These are phyloP conservation scores for Ammodytes dubius DNA, from an alignment of 2,113 vertebrate genomes.

Conservation along the genomic window DNA sequence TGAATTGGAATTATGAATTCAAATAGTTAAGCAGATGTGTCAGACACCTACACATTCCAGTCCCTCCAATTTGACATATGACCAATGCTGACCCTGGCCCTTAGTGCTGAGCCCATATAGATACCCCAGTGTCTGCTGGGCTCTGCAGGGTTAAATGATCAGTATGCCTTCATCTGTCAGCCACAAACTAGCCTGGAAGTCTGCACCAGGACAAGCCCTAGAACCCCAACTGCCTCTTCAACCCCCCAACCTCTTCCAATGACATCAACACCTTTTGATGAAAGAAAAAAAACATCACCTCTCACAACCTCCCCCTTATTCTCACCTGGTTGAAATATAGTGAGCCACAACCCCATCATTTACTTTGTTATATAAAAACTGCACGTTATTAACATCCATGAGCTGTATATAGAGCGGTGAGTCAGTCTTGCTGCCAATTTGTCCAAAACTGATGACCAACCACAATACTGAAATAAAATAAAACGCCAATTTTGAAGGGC, in stretches of 20 bases:
- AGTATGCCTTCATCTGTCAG: constrained; percentile 46
- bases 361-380: not conserved
- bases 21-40: constrained; percentile 29
- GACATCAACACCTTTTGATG: not conserved
- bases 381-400: not conserved
- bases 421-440: not conserved
- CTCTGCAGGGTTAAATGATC: constrained; percentile 46
- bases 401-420: not conserved
- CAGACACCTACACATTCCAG: not conserved
- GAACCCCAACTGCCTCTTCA: not conserved
- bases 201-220: not conserved
- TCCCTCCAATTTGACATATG: not conserved
- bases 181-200: constrained; percentile 22
- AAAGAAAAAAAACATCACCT: constrained; percentile 1
- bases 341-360: constrained; percentile 14
- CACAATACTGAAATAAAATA: not conserved
- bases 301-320: not conserved
- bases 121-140: constrained; percentile 25
- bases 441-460: not conserved
- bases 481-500: not conserved
- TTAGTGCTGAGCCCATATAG: constrained; percentile 5
- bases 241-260: not conserved
- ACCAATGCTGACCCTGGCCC: constrained; percentile 34
- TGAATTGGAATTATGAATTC: not conserved
- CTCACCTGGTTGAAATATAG: not conserved